Base-by-base conservation (phyloP, 1,140 invertebrate genomes). In the Polyergus mexicanus region DNA sequence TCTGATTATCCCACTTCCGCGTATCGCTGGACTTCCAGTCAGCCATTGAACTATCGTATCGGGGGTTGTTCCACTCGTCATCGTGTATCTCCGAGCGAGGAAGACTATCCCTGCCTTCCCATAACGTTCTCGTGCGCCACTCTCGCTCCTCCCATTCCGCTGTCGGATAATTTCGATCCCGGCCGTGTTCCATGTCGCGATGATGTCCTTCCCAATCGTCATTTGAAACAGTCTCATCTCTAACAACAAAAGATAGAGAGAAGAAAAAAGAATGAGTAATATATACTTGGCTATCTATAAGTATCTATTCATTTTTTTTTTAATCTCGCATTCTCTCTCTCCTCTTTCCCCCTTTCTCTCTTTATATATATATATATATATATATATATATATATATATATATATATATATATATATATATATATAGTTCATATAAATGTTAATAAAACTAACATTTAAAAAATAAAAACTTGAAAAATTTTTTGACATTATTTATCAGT, bases 131-230 rank as follows among this genome's bases (percentile, higher is more conserved):
- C 5, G 85, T 81, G 8, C 94, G 88, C 95, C 95, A 95, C 60
- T 95, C 95, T 1, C 95, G 81, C n/a, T 95, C 94, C 22, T 95
- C 94, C 95, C 95, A 95, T 44, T 95, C 94, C 19, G 88, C 84
- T 0, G 88, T 58, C 0, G 91, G 77, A 72, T 94, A 94, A 71
- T 87, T 47, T 58, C 94, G 92, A 6, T 95, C 94, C 35, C 94
- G 87, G 11, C 77, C 80, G 60, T 94, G 93, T n/a, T 95, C 94
- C 4, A 93, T 71, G 6, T 95, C 94, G 41, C 89, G 84, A 71
- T 95, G 94, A 68, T 94, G 94, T 38, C 89, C 91, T 0, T 95
- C 94, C 94, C 94, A 95, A 41, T 94, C 94, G 28, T 95, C 94
- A 7, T 92, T 92, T 8, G 71, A 65, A 32, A 81, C 89, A 71